Base-by-base conservation (phyloP, 1,140 invertebrate species). In the Drosophila auraria region DNA sequence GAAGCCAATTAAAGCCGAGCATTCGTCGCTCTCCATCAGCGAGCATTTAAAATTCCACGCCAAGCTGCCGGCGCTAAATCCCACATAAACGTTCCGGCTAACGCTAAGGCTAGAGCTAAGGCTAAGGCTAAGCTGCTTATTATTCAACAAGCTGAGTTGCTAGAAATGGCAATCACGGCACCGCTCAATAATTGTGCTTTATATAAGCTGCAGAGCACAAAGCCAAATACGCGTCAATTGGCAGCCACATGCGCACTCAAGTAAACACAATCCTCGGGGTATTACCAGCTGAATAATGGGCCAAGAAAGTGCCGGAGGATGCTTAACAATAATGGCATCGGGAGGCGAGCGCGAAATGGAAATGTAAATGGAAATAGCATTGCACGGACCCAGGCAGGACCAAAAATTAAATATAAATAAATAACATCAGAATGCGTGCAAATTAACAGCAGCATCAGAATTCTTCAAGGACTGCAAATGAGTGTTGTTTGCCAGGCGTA, bases 201-300 rank as follows among this genome's bases (percentile, higher is more conserved):
- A 79, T 87, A 70, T 79, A 74, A 64, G 51, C 45, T 47, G 53
- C 40, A 80, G 83, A 84, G 78, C 87, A 82, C 60, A 84, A 91
- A 87, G 78, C 70, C 83, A 91, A 91, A 91, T 82, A 87, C 82
- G 83, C 89, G 87, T 87, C 89, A 91, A 91, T 91, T 84, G 87
- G 83, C 89, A 91, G 86, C 86, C 86, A 90, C 87, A 90, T 87
- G 86, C 82, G 82, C 83, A 87, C 83, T 91, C 81, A 82, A 84
- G 81, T 82, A 86, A 86, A 89, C 82, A 86, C 69, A 91, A 91
- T 91, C 89, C 82, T 89, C 59, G 78, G 83, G 83, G 87, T 87
- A 91, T 91, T 91, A 91, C 87, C 78, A 83, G 78, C 77, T 78
- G 64, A 78, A 90, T 87, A 83, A 87, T 87, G 80, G 80, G 60